Base-by-base conservation (phyloP, 2,113 vertebrate genomes). In the Halichoeres trimaculatus region DNA sequence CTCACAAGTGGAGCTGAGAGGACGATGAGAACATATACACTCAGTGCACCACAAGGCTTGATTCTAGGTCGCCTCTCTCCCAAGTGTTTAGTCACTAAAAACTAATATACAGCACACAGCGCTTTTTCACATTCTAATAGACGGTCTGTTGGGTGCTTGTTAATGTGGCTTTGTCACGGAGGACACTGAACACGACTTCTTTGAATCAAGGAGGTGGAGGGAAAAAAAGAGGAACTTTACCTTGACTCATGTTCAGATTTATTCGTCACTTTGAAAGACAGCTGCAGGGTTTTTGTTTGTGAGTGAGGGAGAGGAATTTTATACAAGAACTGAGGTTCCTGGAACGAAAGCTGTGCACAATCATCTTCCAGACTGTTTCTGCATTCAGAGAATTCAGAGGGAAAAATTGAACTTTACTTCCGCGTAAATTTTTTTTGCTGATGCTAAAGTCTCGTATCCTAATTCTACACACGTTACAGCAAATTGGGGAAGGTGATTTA, bases 31-130 rank as follows among this genome's bases (percentile, higher is more conserved):
- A 89, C 88, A 88, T 89, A 83, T 77, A 91, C 85, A 90, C 85
- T 86, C 88, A 82, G 88, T 69, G 88, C 88, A 91, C 90, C 90
- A 90, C 87, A 84, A 92, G 89, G 89, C 90, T 81, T 82, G 86
- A 94, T 94, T 94, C 93, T 94, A 92, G 92, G 93, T 94, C 92
- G 89, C 86, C 87, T 91, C 85, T 68, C 90, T 94, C 93, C 93
- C 90, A 89, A 87, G 92, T 92, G 92, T 93, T 91, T 90, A 91
- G 88, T 90, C 85, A 89, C 88, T 88, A 90, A 92, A 92, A 91
- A 91, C 87, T 87, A 92, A 92, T 91, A 92, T 85, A 86, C 89
- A 88, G 85, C 85, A 85, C 85, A 85, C 54, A 60, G 84, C 58
- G 72, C 89, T 91, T 91, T 90, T 90, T 93, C 88, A 90, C 85